Base-by-base conservation (phyloP, 2,888 invertebrate genomes). In the Caenorhabditis doughertyi region DNA sequence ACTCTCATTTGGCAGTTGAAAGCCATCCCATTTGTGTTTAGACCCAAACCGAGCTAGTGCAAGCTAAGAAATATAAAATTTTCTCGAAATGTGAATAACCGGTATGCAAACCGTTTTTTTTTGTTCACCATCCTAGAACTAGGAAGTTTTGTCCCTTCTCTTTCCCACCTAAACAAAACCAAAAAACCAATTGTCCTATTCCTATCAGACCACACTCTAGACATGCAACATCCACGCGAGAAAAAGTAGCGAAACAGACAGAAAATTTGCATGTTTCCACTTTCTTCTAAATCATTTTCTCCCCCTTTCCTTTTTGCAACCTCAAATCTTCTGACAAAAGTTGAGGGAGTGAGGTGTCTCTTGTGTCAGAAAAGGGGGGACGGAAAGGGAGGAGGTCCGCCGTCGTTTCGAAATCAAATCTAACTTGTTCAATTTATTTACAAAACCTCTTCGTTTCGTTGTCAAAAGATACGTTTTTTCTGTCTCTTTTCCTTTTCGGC, bases 391-490 rank as follows among this genome's bases (percentile, higher is more conserved):
- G 64, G 39, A 44, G 62, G 62, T 53, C 29, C 55, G 25, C n/a
- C 60, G 64, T 44, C 47, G 53, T 51, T 47, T 62, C 82, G 32
- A 82, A 82, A 82, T 82, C 82, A 77, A 82, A 82, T 82, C 72
- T 82, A 77, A 82, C 72, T 77, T 77, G 58, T 68, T 72, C 70
- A 82, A 82, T 82, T 77, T 79, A 82, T 71, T 71, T 56, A 64
- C 55, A 64, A 64, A 70, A 60, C 51, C 60, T 42, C 65, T 32
- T 51, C 62, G 60, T 51, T 56, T 74, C 55, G n/a, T 77, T 62
- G 77, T 68, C 77, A 77, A 77, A 77, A 68, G 67, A 77, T 62
- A 68, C 76, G 58, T 76, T 76, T 73, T 65, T n/a, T n/a, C n/a
- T n/a, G n/a, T n/a, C n/a, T 65, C 16, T 55, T 25, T 25, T 27